These are phyloP conservation scores for Ageneiosus marmoratus DNA, from an alignment of 2,113 vertebrate genomes.

Conservation along the genomic window DNA sequence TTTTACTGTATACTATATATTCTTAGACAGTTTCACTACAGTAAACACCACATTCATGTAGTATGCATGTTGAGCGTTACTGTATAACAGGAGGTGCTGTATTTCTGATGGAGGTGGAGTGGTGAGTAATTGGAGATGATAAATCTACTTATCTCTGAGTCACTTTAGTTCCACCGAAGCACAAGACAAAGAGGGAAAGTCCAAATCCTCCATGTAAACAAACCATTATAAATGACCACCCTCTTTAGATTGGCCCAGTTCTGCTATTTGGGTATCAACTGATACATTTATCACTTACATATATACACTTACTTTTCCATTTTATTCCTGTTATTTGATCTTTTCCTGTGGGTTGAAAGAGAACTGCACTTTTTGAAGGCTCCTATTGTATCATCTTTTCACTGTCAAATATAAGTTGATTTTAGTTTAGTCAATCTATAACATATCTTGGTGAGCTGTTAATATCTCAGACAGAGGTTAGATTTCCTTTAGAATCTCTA, in stretches of 20 bases:
- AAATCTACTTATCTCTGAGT: slow-evolving; percentile 55
- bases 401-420: neutral
- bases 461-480: neutral
- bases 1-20: too few relatives aligned
- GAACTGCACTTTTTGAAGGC: neutral
- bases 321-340: neutral
- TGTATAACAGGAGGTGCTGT: slow-evolving; percentile 13
- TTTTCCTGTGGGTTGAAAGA: neutral
- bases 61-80: neutral
- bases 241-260: neutral
- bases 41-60: neutral
- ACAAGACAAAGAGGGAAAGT: slow-evolving; percentile 35
- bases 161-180: slow-evolving; percentile 35
- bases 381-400: neutral
- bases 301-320: neutral
- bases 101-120: slow-evolving; percentile 35
- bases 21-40: neutral
- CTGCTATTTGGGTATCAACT: neutral
- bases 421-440: neutral
- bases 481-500: neutral
- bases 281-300: neutral
- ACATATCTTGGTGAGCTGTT: neutral
- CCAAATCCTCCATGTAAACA: slow-evolving; percentile 9
- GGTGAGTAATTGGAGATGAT: slow-evolving; percentile 45
- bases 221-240: neutral